Base-by-base conservation (phyloP, 2,888 invertebrate genomes). In the Hartigia nigra region DNA sequence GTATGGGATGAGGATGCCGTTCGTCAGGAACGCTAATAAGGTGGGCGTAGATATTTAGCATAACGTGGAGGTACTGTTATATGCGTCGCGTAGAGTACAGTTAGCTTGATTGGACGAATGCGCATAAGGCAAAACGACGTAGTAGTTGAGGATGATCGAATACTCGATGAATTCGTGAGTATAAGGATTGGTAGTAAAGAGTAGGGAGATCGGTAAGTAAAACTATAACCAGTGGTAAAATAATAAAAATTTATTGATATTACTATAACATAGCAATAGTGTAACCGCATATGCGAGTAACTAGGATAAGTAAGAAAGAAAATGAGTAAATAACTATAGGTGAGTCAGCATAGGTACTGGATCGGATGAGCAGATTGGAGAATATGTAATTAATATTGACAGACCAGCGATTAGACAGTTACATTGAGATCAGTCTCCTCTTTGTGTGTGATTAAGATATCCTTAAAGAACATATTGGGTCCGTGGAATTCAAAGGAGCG, bases 391-490 rank as follows among this genome's bases (percentile, higher is more conserved):
- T 69, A 32, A 31, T 12, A 31, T 12, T 55, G 55, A 23, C 23
- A 23, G 55, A 23, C 5, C 55, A 55, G 55, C 23, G 55, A 34
- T 77, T 81, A 86, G 70, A 79, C 75, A 12, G 87, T 85, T 12
- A 86, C 82, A 88, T 92, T 88, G 83, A 86, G 80, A 34, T 92
- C 89, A 31, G 87, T 86, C 74, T 92, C 91, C 76, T 92, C 93
- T 86, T 93, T 93, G 91, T 95, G 95, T 92, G 93, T 95, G 87
- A 96, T 93, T 83, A 92, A 92, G 9, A 94, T 93, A 85, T 95
- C 95, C 84, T 95, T 93, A 89, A 95, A 94, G 90, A 92, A 94
- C 92, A 94, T 94, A 92, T 96, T 96, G 70, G 95, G 94, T 31
- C 94, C 94, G 83, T 93, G 93, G 93, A 95, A 95, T 81, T 92